These are phyloP conservation scores for Aphidoletes aphidimyza DNA, from an alignment of 2,888 invertebrate genomes.

Conservation along the genomic window DNA sequence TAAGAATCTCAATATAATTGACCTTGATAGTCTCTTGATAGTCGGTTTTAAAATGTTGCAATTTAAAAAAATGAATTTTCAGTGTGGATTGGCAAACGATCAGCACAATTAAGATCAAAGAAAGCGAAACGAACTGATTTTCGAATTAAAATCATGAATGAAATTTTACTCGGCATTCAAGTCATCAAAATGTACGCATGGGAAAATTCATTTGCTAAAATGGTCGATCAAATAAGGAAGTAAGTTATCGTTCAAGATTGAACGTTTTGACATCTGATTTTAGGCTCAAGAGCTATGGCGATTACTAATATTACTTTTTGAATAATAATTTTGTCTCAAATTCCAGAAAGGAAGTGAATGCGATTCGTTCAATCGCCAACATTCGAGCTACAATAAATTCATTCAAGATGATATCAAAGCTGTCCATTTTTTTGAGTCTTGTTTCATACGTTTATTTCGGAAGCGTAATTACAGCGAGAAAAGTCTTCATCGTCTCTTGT, in stretches of 20 bases:
- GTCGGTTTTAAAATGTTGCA: too few relatives aligned
- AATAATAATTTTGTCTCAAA: conserved; percentile 56
- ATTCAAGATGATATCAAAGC: conserved; percentile 80
- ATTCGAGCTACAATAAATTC: conserved; percentile 76
- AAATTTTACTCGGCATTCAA: too few relatives aligned
- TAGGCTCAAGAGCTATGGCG: not conserved
- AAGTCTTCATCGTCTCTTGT: conserved; percentile 81
- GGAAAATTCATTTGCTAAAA: conserved; percentile 80
- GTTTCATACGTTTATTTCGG: conserved; percentile 75
- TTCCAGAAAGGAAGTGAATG: conserved; percentile 74
- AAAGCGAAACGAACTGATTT: conserved; percentile 86
- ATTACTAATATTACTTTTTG: not conserved
- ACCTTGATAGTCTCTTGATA: conserved; percentile 28
- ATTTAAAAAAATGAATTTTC: not conserved
- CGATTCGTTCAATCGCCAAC: conserved; percentile 75
- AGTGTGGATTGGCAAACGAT: conserved; percentile 77
- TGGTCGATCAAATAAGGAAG: conserved; percentile 76
- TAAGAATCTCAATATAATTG: not conserved
- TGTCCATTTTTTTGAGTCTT: conserved; percentile 81
- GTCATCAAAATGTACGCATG: conserved; percentile 92
- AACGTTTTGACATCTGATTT: too few relatives aligned
- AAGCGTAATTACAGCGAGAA: too few relatives aligned
- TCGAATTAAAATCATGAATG: conserved; percentile 88
- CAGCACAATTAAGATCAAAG: conserved; percentile 73
- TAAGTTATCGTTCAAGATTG: not conserved